These are phyloP conservation scores for Stomatorhinus ivindoensis DNA, from an alignment of 2,113 vertebrate genomes.

Conservation along the genomic window DNA sequence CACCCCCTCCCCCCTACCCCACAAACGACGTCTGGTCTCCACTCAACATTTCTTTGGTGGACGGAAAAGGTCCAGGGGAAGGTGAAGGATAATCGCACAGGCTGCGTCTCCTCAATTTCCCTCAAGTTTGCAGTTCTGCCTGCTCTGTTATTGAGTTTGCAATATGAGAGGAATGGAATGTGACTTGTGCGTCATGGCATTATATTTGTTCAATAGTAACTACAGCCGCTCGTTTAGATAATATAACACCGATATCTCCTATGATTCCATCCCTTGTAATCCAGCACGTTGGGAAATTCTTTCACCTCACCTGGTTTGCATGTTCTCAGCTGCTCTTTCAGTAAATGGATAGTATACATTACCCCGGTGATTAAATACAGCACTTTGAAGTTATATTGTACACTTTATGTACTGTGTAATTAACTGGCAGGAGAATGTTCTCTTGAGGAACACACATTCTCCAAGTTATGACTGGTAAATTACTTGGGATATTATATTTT, in stretches of 20 bases:
- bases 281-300: neutral
- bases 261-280: neutral
- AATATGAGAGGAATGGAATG: neutral
- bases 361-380: neutral
- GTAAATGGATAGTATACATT: neutral
- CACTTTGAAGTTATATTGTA: neutral
- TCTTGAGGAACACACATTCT: neutral
- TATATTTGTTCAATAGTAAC: neutral
- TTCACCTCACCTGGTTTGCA: neutral
- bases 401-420: neutral
- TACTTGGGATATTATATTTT: neutral
- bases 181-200: neutral
- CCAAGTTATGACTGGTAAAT: neutral
- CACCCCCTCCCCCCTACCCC: neutral
- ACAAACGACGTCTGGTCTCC: neutral
- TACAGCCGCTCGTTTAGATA: neutral
- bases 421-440: slow-evolving; percentile 1
- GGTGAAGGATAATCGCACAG: neutral
- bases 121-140: neutral
- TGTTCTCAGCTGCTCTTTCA: neutral
- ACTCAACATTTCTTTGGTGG: neutral
- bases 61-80: neutral
- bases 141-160: neutral
- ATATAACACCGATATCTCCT: neutral
- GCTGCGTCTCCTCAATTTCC: neutral